Conservation (phyloP, 2,797 vertebrate species). For the Agapornis canus region DNA sequence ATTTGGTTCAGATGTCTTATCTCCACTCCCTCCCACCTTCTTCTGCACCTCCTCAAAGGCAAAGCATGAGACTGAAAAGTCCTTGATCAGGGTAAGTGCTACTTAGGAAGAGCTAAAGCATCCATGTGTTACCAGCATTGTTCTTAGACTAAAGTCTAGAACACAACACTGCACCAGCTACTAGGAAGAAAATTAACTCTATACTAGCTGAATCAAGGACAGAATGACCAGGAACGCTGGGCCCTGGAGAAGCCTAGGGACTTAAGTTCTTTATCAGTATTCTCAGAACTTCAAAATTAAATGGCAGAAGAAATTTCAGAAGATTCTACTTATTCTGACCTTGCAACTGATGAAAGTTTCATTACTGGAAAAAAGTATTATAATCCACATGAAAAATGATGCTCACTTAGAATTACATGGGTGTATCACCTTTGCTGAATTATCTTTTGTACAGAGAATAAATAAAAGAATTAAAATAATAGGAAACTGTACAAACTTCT, state of each 20-base stretch:
- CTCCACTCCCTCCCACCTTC: neutral
- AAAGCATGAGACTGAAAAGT: neutral
- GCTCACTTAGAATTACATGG: neutral
- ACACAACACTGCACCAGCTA: neutral
- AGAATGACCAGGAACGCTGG: neutral
- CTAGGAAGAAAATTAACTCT: neutral
- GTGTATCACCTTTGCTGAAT: neutral
- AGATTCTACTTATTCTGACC: conserved; percentile 31
- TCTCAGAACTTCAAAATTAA: neutral
- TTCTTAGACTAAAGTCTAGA: neutral
- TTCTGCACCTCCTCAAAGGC: neutral
- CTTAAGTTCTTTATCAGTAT: neutral
- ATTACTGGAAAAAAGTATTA: conserved; percentile 25
- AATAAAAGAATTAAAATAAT: conserved; percentile 44
- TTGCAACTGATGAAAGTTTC: conserved; percentile 2
- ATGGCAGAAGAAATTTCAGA: neutral
- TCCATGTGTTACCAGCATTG: neutral
- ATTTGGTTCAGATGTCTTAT: neutral
- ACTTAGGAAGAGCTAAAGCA: neutral
- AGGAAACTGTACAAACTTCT: neutral
- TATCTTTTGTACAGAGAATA: neutral
- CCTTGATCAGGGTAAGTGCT: neutral
- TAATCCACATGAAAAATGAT: neutral
- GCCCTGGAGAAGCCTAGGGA: neutral
- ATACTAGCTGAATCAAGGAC: neutral